Evolutionary conservation across 2,888 invertebrate species (phyloP), one percentile per base, ranked within the genome.

Genomic region (Drosophila anomalata): DNA sequence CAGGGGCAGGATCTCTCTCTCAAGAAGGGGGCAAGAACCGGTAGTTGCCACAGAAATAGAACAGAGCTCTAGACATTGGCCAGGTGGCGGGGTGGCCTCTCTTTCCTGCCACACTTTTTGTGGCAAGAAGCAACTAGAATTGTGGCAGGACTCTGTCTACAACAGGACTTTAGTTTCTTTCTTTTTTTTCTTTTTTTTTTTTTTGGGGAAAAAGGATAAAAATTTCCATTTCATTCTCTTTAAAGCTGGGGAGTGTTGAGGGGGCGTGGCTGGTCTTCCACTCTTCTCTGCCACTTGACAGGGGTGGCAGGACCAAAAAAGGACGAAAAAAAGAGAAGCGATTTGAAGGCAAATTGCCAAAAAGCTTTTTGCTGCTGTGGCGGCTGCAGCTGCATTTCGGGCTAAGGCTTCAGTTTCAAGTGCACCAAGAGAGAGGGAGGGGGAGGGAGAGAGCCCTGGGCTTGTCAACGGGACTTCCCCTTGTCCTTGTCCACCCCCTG

Each of bases 311-410:
- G 9, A 14, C 8, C 50, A 57, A 58, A 53, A 31, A 50, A 14
- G 14, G 1, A n/a, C 5, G 4, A 12, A 12, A 14, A 7, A 20
- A 4, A 17, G 9, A 53, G 55, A 17, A n/a, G 9, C 54, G 61
- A 76, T 78, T 77, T 74, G 60, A 78, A 80, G 84, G 84, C 84
- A 86, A 80, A 82, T 82, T 83, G 87, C 84, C 87, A 86, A 86
- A 85, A 83, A 82, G 81, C 78, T 82, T 82, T 86, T 76, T 80
- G 79, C 60, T 76, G 60, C 51, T 71, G 66, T 4, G 60, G 57
- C 14, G 60, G 55, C n/a, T 63, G 65, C 41, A 55, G 62, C 53
- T 62, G 78, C 73, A 79, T 61, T 61, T 61, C n/a, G 60, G 50
- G 33, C 50, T 42, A 33, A 24, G 48, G 26, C 44, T 59, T 48